Evolutionary conservation across 2,113 vertebrate genomes (phyloP).

Genomic region (Lophius piscatorius): DNA sequence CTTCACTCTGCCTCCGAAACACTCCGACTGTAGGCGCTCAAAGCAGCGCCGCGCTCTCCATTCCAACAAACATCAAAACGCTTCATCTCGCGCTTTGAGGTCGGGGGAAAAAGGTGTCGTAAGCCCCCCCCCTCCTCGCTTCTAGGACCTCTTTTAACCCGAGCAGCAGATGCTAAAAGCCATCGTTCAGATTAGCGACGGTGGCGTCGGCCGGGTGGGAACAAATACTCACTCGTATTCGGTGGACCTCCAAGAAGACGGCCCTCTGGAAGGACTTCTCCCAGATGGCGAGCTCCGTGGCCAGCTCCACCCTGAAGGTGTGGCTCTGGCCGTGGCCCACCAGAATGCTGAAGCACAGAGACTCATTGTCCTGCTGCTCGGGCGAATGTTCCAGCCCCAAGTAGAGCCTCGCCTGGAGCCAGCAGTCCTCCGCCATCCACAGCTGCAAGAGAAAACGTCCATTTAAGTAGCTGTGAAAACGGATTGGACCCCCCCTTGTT

Average conservation of each 20-base stretch:
- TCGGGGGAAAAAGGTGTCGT: constrained; percentile 1
- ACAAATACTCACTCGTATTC: constrained; percentile 85
- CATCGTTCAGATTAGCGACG: background rate
- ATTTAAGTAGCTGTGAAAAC: too few relatives aligned
- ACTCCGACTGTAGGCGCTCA: background rate
- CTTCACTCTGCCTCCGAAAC: constrained; percentile 3
- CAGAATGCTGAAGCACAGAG: constrained; percentile 89
- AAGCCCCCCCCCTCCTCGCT: background rate
- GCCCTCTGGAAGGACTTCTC: constrained; percentile 94
- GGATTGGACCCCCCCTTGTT: too few relatives aligned
- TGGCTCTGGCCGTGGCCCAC: constrained; percentile 88
- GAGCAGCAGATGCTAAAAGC: background rate
- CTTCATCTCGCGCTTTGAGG: background rate
- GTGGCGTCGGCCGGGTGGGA: background rate
- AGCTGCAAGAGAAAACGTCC: constrained; percentile 83
- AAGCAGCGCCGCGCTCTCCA: background rate
- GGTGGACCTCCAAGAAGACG: constrained; percentile 91
- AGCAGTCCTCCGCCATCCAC: constrained; percentile 89
- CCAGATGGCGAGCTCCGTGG: constrained; percentile 87
- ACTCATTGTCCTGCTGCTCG: constrained; percentile 83
- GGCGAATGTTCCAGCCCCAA: constrained; percentile 87
- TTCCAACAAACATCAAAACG: constrained; percentile 12
- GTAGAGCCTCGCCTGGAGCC: constrained; percentile 88
- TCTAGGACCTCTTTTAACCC: constrained; percentile 1
- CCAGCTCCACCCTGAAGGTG: constrained; percentile 89